Conservation (phyloP, 1,140 invertebrate species). For the Drosophila truncata region DNA sequence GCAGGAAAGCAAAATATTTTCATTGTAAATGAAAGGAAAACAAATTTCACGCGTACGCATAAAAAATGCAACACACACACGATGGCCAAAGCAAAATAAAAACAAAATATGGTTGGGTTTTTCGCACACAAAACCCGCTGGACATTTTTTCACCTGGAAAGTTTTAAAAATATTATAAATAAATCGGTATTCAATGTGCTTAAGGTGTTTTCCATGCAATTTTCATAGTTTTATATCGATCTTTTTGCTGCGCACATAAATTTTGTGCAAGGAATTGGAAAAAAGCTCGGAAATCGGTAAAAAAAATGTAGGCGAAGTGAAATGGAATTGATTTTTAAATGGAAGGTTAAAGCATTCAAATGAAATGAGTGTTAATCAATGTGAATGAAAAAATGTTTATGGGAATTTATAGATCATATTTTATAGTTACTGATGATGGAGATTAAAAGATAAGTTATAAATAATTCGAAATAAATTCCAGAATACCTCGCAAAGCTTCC, state of each 20-base stretch:
- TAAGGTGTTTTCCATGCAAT: constrained; percentile 56
- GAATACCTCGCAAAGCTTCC: neutral
- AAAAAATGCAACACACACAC: constrained; percentile 65
- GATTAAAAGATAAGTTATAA: neutral
- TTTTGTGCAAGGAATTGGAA: constrained; percentile 9
- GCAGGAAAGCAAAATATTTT: constrained; percentile 24
- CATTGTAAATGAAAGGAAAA: constrained; percentile 76
- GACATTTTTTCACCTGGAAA: constrained; percentile 44
- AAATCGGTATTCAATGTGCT: constrained; percentile 51
- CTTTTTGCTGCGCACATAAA: neutral
- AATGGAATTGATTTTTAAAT: constrained; percentile 36
- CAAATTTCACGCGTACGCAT: constrained; percentile 64
- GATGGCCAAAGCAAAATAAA: constrained; percentile 21
- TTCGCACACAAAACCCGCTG: constrained; percentile 6
- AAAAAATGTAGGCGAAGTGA: constrained; percentile 1
- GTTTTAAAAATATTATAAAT: constrained; percentile 60
- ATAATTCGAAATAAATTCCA: neutral
- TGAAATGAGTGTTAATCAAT: constrained; percentile 13
- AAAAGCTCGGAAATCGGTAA: neutral
- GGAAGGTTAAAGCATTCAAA: constrained; percentile 3
- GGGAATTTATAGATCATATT: neutral
- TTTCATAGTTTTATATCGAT: constrained; percentile 30
- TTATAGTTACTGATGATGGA: neutral
- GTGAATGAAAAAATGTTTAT: neutral
- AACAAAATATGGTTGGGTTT: constrained; percentile 5